Percentiles rank a stretch among this genome's conserved stretches.
phyloP scores from a whole-genome alignment of 2,797 vertebrate genomes.

The Sebastes vulpes region DNA sequence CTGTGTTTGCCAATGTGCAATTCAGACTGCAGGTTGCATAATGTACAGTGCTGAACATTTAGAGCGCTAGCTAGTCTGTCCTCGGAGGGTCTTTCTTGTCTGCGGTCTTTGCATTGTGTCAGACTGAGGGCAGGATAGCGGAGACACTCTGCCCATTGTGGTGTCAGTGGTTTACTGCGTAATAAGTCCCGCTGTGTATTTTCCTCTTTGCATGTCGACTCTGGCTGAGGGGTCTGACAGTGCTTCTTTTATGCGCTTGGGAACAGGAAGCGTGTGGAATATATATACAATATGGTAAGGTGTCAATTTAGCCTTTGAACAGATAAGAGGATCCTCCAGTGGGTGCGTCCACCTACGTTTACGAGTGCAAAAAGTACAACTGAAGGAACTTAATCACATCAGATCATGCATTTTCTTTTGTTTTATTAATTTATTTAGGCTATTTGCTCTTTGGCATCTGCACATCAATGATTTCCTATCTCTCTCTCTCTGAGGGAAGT shows the following conservation, averaged over 20 bases:
- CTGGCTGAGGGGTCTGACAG: constrained; percentile 1
- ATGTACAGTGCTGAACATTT: neutral
- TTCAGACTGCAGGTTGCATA: neutral
- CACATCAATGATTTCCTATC: neutral
- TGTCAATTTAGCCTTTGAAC: constrained; percentile 43
- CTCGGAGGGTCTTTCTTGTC: neutral
- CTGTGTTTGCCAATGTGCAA: neutral
- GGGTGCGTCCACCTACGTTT: neutral
- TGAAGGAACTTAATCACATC: neutral
- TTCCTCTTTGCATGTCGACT: constrained; percentile 19
- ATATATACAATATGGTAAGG: constrained; percentile 36
- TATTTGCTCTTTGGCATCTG: constrained; percentile 2
- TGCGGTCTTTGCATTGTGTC: constrained; percentile 9
- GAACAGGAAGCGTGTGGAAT: constrained; percentile 13
- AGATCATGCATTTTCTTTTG: neutral
- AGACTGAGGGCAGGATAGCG: neutral
- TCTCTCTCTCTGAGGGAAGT: neutral
- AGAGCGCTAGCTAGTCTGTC: neutral
- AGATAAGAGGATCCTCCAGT: neutral
- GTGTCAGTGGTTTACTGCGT: constrained; percentile 31
- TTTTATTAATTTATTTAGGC: neutral
- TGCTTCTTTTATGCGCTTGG: neutral
- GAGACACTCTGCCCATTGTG: constrained; percentile 20
- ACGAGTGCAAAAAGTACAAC: neutral
- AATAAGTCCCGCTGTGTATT: constrained; percentile 65